A percentile compares a stretch with the other conserved stretches of the same genome.
Conservation (phyloP, 2,888 invertebrate species). For the Apocheima hispidaria region DNA sequence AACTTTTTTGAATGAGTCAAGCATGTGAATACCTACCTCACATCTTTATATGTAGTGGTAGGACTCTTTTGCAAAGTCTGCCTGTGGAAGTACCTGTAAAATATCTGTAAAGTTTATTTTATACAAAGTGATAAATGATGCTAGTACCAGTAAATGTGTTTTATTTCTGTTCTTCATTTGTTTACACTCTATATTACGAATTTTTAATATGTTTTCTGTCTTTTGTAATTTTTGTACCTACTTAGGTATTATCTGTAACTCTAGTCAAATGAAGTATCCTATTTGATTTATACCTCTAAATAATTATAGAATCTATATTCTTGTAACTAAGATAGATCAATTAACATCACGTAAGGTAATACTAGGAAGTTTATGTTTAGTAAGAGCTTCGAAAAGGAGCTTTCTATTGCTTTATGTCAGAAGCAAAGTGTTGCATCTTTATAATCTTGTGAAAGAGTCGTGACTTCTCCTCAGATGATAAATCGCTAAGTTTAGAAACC, state of each 20-base stretch:
- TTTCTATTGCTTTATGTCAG: conserved; percentile 40
- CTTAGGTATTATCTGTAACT: too few relatives aligned
- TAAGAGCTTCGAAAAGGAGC: conserved; percentile 27
- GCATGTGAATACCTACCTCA: conserved; percentile 25
- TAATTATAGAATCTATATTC: neutral
- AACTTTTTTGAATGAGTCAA: conserved; percentile 22
- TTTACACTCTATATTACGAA: too few relatives aligned
- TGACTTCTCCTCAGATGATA: conserved; percentile 21
- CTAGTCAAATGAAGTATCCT: too few relatives aligned
- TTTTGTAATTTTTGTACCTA: too few relatives aligned
- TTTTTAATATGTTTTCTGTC: too few relatives aligned
- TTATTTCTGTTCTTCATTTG: too few relatives aligned
- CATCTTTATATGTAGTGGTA: too few relatives aligned
- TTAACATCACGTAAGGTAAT: conserved; percentile 13
- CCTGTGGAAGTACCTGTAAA: too few relatives aligned
- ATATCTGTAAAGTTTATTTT: too few relatives aligned
- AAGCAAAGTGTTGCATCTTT: conserved; percentile 24
- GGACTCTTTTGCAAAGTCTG: too few relatives aligned
- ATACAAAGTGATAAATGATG: too few relatives aligned
- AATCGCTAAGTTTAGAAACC: neutral
- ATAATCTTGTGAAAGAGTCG: conserved; percentile 35
- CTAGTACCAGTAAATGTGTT: too few relatives aligned
- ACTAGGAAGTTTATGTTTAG: conserved; percentile 31
- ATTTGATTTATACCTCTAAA: neutral
- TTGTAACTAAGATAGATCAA: conserved; percentile 9